Evolutionary conservation across 2,888 invertebrate species (phyloP), one percentile per base, ranked within the genome.

Genomic region (Biston betularia): DNA sequence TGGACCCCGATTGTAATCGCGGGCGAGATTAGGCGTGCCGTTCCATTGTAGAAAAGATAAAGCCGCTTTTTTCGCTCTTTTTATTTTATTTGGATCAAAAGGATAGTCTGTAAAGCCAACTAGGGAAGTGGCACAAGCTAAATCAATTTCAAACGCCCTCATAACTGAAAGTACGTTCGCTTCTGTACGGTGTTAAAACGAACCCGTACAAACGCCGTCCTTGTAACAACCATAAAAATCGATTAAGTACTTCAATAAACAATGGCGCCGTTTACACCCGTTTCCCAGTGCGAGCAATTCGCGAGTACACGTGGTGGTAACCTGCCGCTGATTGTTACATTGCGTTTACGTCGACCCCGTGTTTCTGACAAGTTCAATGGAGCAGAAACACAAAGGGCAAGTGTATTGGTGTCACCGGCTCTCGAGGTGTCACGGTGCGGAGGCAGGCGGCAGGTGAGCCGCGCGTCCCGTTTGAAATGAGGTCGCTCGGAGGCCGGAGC

Each of bases 401-500:
- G 68, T 71, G 69, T 65, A 69, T 71, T 58, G 71, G 69, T 72
- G 72, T 71, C 72, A 68, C 69, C 69, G 70, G 70, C 70, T 66
- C 63, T 61, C 55, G 66, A 56, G 64, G 63, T 66, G 72, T 70
- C 71, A 69, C 69, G 63, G 64, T 50, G 52, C 52, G 56, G 70
- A 52, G 52, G 53, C 40, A 46, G 54, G 54, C 57, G 76, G 75
- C 84, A 86, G 86, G 87, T 87, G 85, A 80, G 78, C 74, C 79
- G 78, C 7, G 45, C 45, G 45, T 79, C 83, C 76, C 33, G 33
- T 34, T 49, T 24, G 77, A 73, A 90, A 87, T 83, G 86, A 83
- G 89, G 89, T 88, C 88, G 84, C 82, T 82, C 78, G 81, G 80
- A 81, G 77, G 79, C 82, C 55, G 44, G 80, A 81, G 77, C 80